Evolutionary conservation across 2,888 invertebrate species (phyloP).

Genomic region (Dasypogon diadema): DNA sequence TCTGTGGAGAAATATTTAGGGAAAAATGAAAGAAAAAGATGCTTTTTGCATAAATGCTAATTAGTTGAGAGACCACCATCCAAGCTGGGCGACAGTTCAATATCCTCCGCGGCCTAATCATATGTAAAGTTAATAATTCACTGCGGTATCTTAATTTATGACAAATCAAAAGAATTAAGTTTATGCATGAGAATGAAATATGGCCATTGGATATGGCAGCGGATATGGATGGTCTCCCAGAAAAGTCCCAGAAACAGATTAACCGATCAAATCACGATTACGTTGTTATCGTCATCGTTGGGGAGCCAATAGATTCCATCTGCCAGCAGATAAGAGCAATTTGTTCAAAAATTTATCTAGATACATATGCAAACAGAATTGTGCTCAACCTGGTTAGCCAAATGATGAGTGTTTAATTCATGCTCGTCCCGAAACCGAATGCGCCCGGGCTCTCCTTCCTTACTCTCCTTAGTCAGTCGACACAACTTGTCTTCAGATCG

Average conservation of each 20-base stretch:
- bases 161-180: conserved; percentile 30
- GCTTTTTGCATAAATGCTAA: conserved; percentile 49
- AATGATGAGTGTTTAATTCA: conserved; percentile 18
- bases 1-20: conserved; percentile 20
- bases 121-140: conserved; percentile 43
- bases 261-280: conserved; percentile 42
- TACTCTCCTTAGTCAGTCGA: not conserved
- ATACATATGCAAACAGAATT: conserved; percentile 31
- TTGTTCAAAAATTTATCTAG: conserved; percentile 30
- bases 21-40: conserved; percentile 12
- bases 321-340: conserved; percentile 31
- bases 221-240: not conserved
- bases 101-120: conserved; percentile 18
- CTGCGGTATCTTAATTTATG: conserved; percentile 39
- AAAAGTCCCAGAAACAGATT: conserved; percentile 26
- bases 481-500: conserved; percentile 42
- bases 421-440: conserved; percentile 25
- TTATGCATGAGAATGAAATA: conserved; percentile 19
- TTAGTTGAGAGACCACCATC: conserved; percentile 42
- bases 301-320: conserved; percentile 9
- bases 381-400: not conserved
- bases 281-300: conserved; percentile 14
- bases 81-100: conserved; percentile 5
- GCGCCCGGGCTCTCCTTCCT: not conserved
- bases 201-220: not conserved